Evolutionary conservation across 2,888 invertebrate genomes (phyloP).

Genomic region (Mantis religiosa): DNA sequence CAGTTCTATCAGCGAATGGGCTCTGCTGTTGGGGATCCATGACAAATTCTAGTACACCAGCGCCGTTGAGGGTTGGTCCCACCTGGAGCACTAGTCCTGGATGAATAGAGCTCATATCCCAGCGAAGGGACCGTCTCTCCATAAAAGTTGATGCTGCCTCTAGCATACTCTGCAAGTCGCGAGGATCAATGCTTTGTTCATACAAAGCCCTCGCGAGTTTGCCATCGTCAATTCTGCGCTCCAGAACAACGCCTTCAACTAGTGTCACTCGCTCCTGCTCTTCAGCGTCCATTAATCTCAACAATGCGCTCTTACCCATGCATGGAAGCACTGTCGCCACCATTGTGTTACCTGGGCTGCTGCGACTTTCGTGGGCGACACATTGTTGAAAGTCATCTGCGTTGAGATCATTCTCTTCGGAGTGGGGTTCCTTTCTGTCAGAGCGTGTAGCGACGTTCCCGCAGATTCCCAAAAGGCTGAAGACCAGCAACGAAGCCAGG

Average conservation of each 20-base stretch:
- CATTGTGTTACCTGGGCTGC: not conserved
- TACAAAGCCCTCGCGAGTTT: conserved; percentile 62
- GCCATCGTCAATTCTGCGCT: conserved; percentile 55
- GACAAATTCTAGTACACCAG: conserved; percentile 65
- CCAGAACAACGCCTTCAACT: conserved; percentile 59
- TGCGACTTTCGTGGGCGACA: not conserved
- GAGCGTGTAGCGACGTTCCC: not conserved
- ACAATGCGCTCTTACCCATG: conserved; percentile 24
- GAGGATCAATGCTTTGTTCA: conserved; percentile 68
- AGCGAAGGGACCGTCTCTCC: conserved; percentile 66
- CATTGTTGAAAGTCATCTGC: not conserved
- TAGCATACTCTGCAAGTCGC: conserved; percentile 61
- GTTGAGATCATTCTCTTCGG: not conserved
- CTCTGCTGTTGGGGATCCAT: conserved; percentile 57
- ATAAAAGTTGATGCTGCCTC: conserved; percentile 66
- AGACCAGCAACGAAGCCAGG: not conserved
- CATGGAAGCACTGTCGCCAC: conserved; percentile 16
- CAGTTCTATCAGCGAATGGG: conserved; percentile 52
- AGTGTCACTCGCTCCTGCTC: conserved; percentile 63
- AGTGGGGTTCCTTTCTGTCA: not conserved
- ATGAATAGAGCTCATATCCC: conserved; percentile 69
- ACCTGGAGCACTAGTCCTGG: conserved; percentile 72
- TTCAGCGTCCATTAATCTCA: conserved; percentile 49
- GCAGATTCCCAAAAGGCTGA: conserved; percentile 3
- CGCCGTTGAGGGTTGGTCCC: conserved; percentile 52